These are phyloP conservation scores for Phlogophora meticulosa DNA, from an alignment of 2,888 invertebrate genomes.

Conservation along the genomic window DNA sequence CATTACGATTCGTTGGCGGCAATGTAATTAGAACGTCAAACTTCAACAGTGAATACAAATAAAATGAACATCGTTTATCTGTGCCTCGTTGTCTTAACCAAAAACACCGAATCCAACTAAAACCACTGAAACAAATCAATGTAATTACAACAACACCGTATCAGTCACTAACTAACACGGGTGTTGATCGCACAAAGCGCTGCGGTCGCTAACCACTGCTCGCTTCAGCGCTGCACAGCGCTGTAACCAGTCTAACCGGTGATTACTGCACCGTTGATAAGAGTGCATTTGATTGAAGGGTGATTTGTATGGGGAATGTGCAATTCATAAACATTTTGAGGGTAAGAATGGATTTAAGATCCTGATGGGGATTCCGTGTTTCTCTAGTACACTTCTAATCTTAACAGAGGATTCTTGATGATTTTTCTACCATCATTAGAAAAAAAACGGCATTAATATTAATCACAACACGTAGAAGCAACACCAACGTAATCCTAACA, in stretches of 20 bases:
- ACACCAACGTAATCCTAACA: too few species aligned
- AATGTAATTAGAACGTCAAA: too few species aligned
- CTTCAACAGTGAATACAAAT: accelerated
- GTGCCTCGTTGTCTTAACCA: constrained; percentile 5
- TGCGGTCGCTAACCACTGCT: constrained; percentile 54
- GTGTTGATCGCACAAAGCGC: constrained; percentile 66
- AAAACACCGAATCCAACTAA: background rate
- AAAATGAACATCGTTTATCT: background rate
- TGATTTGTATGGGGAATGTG: background rate
- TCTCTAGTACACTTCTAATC: too few species aligned
- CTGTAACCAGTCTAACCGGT: constrained; percentile 30
- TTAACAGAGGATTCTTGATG: too few species aligned
- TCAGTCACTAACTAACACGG: constrained; percentile 65
- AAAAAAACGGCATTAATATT: too few species aligned
- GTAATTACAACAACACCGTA: constrained; percentile 58
- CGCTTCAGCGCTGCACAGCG: constrained; percentile 20
- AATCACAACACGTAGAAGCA: too few species aligned
- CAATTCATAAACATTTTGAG: background rate
- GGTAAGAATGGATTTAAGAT: too few species aligned
- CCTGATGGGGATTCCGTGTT: too few species aligned
- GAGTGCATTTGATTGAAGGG: constrained; percentile 16
- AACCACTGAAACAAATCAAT: constrained; percentile 51
- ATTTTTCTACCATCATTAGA: too few species aligned
- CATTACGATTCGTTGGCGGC: too few species aligned
- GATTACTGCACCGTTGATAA: constrained; percentile 25